A percentile compares a stretch with the other conserved stretches of the same genome.
These are phyloP conservation scores for Eufriesea mexicana DNA, from an alignment of 1,140 invertebrate species.

Conservation along the genomic window DNA sequence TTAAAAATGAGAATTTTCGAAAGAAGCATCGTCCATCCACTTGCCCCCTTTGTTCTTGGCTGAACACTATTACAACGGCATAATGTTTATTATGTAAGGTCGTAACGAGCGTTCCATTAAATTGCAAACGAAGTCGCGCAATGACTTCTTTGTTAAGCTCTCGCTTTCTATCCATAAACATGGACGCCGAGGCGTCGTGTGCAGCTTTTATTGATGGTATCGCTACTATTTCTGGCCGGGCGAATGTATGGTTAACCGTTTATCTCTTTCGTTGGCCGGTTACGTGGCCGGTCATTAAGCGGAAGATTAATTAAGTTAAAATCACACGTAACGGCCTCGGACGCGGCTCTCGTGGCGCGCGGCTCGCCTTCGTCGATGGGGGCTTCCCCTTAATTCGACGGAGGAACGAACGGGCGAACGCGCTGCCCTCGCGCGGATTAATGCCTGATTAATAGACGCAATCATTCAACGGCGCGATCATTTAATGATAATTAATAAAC, in stretches of 20 bases:
- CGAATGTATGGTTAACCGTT: constrained; percentile 40
- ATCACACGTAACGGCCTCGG: constrained; percentile 43
- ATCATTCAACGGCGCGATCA: constrained; percentile 32
- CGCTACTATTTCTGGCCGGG: constrained; percentile 24
- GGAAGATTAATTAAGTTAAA: constrained; percentile 56
- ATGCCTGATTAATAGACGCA: constrained; percentile 45
- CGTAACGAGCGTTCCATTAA: constrained; percentile 23
- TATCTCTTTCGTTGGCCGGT: constrained; percentile 47
- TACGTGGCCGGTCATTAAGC: constrained; percentile 42
- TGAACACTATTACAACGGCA: neutral
- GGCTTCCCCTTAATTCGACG: constrained; percentile 24
- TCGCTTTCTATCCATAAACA: constrained; percentile 20
- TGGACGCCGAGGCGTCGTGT: neutral
- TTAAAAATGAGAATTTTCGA: no score
- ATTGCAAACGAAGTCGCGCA: neutral
- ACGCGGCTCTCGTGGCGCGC: constrained; percentile 2
- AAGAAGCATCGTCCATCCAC: no score
- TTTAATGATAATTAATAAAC: constrained; percentile 49
- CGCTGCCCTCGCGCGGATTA: constrained; percentile 4
- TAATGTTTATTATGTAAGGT: constrained; percentile 7
- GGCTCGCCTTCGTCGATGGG: constrained; percentile 8
- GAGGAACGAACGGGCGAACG: constrained; percentile 3
- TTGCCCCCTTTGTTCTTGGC: neutral
- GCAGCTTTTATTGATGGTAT: constrained; percentile 38
- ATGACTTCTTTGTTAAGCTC: constrained; percentile 16